These are phyloP conservation scores for Scylla paramamosain DNA, from an alignment of 1,140 invertebrate species.

Conservation along the genomic window DNA sequence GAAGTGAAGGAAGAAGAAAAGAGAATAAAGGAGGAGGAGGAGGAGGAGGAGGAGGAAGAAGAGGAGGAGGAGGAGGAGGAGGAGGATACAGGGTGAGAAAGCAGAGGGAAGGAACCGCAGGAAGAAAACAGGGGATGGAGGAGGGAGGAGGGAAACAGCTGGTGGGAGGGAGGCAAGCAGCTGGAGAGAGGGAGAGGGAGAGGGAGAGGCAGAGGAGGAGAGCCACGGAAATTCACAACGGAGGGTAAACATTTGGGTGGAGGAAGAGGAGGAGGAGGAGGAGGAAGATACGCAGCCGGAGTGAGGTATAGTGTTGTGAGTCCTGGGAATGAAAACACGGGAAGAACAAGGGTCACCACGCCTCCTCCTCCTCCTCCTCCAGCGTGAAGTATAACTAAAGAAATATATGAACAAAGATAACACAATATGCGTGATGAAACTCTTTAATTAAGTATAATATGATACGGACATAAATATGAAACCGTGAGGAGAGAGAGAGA, in stretches of 20 bases:
- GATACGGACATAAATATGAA: too few species aligned
- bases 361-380: not conserved
- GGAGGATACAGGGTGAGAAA: not conserved
- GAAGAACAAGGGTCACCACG: not conserved
- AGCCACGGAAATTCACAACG: not conserved
- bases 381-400: too few species aligned
- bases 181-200: not conserved
- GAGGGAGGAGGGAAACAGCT: slow-evolving; percentile 21
- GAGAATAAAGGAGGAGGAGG: not conserved
- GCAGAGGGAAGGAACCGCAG: not conserved
- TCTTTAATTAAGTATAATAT: too few species aligned
- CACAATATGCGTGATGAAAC: too few species aligned
- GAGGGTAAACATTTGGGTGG: not conserved
- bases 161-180: not conserved
- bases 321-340: slow-evolving; percentile 22
- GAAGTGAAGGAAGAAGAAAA: not conserved
- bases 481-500: too few species aligned
- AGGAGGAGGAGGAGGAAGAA: not conserved
- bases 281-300: not conserved
- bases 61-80: not conserved
- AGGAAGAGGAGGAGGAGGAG: not conserved
- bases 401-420: too few species aligned
- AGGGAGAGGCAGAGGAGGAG: not conserved
- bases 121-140: not conserved
- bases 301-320: not conserved